Base-by-base conservation (phyloP, 2,113 vertebrate species). In the Microtus oregoni region DNA sequence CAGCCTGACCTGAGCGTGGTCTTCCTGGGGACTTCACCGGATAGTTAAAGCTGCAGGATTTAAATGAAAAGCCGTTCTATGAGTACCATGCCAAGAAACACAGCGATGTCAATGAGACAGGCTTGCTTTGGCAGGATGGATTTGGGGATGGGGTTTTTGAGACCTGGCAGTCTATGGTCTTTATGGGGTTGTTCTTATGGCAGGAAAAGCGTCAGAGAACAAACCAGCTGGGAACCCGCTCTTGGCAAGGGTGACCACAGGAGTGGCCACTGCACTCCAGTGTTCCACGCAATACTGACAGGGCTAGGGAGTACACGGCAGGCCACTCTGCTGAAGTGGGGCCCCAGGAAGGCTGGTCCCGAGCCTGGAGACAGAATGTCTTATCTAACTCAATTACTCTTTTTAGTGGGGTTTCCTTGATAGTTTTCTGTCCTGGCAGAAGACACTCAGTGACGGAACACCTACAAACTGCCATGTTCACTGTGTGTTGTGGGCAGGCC, bases 1-100 rank as follows among this genome's bases (percentile, higher is more conserved):
- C 50, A 65, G 41, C 65, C 68, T 87, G 67, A 52, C 47, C 47
- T 12, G 92, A 0, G n/a, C 52, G 13, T 52, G 89, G 41, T 96
- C 93, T 95, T 95, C 92, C 83, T 86, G 82, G 90, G 86, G 58
- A 83, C 94, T 65, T 58, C 10, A 13, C 89, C 90, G 89, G 93
- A 44, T 76, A 61, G 63, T 14, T 90, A 97, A 91, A 41, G 0
- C 28, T 14, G 68, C 1, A 82, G 92, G 89, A 81, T 96, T 81
- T 95, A 73, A 38, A 52, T 78, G 83, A 76, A 90, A 94, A 73
- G 87, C 26, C 1, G 0, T 55, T 76, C 78, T 70, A 10, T 22
- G 17, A 24, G 47, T n/a, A 58, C 75, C 70, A 47, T 30, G 85
- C 95, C 85, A 32, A 77, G 90, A 95, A 95, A 94, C 4, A 41